Evolutionary conservation across 1,140 invertebrate species (phyloP).

Genomic region (Mycetomoellerius zeteki): DNA sequence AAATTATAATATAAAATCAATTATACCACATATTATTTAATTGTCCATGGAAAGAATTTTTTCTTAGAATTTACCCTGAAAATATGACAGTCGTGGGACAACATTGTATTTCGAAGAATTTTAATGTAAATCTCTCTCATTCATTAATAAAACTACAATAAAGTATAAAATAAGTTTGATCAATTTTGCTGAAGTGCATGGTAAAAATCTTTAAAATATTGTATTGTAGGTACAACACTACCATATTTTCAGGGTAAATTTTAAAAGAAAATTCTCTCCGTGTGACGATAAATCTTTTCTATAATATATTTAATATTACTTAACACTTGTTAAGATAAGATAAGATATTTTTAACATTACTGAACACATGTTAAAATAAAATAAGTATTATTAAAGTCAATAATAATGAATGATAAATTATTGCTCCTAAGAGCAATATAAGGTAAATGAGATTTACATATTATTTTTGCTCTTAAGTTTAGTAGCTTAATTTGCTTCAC

Average conservation of each 20-base stretch:
- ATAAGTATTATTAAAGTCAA: neutral
- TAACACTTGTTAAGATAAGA: neutral
- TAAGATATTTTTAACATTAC: neutral
- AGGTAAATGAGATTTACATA: neutral
- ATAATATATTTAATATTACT: neutral
- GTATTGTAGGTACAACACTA: no score
- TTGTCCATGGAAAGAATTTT: no score
- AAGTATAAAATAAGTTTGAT: no score
- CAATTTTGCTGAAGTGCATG: no score
- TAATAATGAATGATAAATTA: conserved; percentile 8
- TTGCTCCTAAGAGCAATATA: neutral
- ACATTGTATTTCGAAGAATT: no score
- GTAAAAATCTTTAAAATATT: no score
- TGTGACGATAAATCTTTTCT: neutral
- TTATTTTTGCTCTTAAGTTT: conserved; percentile 11
- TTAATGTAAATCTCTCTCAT: no score
- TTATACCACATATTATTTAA: neutral
- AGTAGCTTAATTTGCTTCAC: neutral
- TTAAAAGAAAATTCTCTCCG: no score
- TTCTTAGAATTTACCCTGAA: no score
- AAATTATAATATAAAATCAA: neutral
- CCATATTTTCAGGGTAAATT: no score
- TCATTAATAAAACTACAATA: no score
- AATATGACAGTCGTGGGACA: no score
- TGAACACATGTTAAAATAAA: neutral